Evolutionary conservation across 2,797 vertebrate genomes (phyloP), one percentile per base, ranked within the genome.

Genomic region (Scolopax bukidnonensis): DNA sequence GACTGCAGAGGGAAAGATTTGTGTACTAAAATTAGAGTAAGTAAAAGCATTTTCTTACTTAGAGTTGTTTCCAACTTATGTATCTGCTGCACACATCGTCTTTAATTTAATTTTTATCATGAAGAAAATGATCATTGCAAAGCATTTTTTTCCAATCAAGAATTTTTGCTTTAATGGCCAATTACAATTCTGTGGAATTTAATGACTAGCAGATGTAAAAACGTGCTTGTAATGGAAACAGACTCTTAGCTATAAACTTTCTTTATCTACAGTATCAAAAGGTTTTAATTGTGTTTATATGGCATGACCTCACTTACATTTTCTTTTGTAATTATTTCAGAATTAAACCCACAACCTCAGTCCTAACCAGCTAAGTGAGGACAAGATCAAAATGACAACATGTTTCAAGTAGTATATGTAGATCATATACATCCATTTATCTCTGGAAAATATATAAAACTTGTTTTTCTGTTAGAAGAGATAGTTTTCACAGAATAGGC

Each of bases 191-290:
- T 45, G n/a, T 84, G 51, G 7, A 88, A 82, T 90, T 87, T 93
- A 93, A 88, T 61, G 65, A 81, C 64, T 87, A 85, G 61, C 69
- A 93, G 69, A 90, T 90, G 76, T 63, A 64, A 83, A 87, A 83
- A 73, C 64, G 18, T 77, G 32, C n/a, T 59, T 89, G 50, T 75
- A 71, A 50, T 81, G 54, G 89, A 89, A 91, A 69, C 70, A 73
- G 61, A 71, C 54, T 91, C 83, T 88, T 90, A 87, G 84, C 30
- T 90, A 59, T 73, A 76, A 68, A 73, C 24, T 61, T 79, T 10
- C 59, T 76, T 94, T 84, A 61, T 88, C 47, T 84, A 51, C 54
- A 88, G 84, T 51, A 27, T 73, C 86, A 84, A 65, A 88, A 86
- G 50, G 5, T 81, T 95, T 86, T 83, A 89, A 83, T 92, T 91